Percentiles rank a stretch among this genome's conserved stretches.
Evolutionary conservation across 2,113 vertebrate species (phyloP).

Genomic region (Ailuropoda melanoleuca): DNA sequence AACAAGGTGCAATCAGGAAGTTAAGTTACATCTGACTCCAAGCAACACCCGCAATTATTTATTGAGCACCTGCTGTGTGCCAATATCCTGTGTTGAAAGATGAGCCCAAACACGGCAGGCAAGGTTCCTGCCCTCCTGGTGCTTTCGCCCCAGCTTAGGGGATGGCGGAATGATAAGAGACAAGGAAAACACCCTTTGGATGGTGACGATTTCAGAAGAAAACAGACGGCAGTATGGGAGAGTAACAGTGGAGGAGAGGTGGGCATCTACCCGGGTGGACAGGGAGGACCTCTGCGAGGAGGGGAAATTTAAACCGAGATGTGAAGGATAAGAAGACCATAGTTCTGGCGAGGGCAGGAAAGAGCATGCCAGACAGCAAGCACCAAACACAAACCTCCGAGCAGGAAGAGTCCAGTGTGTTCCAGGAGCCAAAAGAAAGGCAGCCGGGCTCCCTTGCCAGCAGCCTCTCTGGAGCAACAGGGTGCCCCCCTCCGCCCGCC

Average conservation of each 20-base stretch:
- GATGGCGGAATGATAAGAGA: fast-evolving
- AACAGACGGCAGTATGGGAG: fast-evolving
- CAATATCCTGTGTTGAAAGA: fast-evolving
- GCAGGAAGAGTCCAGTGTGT: not conserved
- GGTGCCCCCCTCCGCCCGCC: fast-evolving
- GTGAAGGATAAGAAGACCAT: not conserved
- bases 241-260: fast-evolving
- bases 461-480: not conserved
- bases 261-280: not conserved
- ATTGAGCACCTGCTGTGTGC: not conserved
- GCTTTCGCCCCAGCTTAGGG: fast-evolving
- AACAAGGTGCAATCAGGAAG: not conserved
- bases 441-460: not conserved
- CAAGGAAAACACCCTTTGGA: not conserved
- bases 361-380: not conserved
- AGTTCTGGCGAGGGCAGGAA: not conserved
- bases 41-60: fast-evolving
- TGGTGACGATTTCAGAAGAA: not conserved
- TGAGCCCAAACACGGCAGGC: fast-evolving
- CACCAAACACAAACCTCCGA: not conserved
- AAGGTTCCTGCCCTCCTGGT: fast-evolving
- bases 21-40: not conserved
- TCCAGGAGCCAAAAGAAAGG: not conserved
- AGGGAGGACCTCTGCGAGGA: not conserved
- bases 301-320: fast-evolving